A percentile compares a stretch with the other conserved stretches of the same genome.
Evolutionary conservation across 2,113 vertebrate genomes (phyloP).

Genomic region (Uria lomvia): DNA sequence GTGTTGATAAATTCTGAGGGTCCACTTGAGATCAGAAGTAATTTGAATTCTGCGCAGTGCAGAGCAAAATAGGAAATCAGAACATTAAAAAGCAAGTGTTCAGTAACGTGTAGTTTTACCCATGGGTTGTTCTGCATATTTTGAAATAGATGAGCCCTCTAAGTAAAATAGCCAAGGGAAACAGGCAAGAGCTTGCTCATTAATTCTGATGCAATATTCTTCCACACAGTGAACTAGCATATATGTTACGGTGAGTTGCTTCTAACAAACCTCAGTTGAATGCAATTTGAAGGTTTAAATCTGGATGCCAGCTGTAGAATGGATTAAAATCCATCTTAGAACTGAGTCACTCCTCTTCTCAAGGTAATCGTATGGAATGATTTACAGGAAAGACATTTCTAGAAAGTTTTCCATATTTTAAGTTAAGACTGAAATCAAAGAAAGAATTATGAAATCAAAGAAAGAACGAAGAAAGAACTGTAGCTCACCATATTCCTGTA

Average conservation of each 20-base stretch:
- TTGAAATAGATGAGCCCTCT: neutral
- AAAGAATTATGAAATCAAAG: neutral
- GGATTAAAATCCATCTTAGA: neutral
- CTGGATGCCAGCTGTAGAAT: neutral
- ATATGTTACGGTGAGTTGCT: fast-evolving
- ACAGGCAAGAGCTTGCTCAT: neutral
- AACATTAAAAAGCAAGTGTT: neutral
- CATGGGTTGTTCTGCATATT: neutral
- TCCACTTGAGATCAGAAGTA: neutral
- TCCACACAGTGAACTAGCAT: neutral
- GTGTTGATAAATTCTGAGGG: neutral
- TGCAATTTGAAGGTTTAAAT: neutral
- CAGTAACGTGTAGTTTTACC: neutral
- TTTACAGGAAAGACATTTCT: neutral
- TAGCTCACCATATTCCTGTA: neutral
- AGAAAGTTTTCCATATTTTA: neutral
- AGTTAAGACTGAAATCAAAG: neutral
- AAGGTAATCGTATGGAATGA: neutral
- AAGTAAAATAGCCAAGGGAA: neutral
- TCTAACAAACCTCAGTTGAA: neutral
- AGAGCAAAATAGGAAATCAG: neutral
- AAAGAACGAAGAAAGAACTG: neutral
- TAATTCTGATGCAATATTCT: neutral
- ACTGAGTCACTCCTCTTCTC: neutral
- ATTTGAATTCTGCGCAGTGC: neutral